Evolutionary conservation across 2,797 vertebrate species (phyloP).

Genomic region (Manis pentadactyla): DNA sequence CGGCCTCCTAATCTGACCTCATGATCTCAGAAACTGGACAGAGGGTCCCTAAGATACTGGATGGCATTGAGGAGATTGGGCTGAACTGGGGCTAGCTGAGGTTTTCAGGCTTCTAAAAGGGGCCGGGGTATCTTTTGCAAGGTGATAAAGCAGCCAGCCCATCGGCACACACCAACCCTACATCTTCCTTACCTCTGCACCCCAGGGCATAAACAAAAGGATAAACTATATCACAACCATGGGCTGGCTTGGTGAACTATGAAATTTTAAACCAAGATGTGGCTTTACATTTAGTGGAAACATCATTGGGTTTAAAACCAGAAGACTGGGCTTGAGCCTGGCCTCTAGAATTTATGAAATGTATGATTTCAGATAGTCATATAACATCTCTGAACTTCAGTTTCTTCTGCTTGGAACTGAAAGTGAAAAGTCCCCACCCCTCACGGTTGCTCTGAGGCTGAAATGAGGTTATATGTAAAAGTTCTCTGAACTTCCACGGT

Average conservation of each 20-base stretch:
- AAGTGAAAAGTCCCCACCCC: neutral
- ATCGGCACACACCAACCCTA: fast-evolving
- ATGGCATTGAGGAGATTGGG: neutral
- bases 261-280: neutral
- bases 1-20: too few species aligned
- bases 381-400: neutral
- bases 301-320: neutral
- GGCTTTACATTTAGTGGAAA: neutral
- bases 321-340: neutral
- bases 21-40: neutral
- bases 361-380: neutral
- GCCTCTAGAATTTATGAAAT: neutral
- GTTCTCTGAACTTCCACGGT: too few species aligned
- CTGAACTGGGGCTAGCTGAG: neutral
- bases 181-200: neutral
- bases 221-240: neutral
- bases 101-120: neutral
- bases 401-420: neutral
- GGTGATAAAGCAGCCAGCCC: neutral
- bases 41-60: neutral
- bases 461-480: fast-evolving
- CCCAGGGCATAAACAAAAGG: neutral
- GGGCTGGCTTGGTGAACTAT: neutral
- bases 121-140: neutral
- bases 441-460: neutral